Percentiles rank a stretch among this genome's conserved stretches.
phyloP scores from a whole-genome alignment of 2,113 vertebrate species.

The Vanacampus margaritifer region DNA sequence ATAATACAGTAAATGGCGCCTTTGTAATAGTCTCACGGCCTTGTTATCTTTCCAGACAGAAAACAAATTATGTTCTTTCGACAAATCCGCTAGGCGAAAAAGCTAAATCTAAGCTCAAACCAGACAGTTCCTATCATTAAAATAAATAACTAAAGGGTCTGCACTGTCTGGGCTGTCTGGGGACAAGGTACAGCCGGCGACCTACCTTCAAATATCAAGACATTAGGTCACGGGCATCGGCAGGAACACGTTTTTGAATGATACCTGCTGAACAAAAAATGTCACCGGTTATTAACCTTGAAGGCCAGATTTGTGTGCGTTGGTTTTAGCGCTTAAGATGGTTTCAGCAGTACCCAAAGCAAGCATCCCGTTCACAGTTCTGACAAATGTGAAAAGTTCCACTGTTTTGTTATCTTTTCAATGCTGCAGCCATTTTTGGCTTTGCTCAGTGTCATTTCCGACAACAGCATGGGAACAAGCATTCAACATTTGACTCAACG shows the following conservation, averaged over 20 bases:
- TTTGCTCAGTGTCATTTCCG: slow-evolving; percentile 22
- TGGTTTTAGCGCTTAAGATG: too few relatives aligned
- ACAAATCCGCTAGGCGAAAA: background rate
- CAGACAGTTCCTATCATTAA: background rate
- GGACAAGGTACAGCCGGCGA: background rate
- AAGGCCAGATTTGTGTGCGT: too few relatives aligned
- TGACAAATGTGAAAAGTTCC: too few relatives aligned
- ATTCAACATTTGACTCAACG: slow-evolving; percentile 31
- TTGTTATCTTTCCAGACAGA: slow-evolving; percentile 30
- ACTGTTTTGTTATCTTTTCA: too few relatives aligned
- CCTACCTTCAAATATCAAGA: background rate
- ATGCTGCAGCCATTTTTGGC: slow-evolving; percentile 22
- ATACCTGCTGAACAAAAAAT: too few relatives aligned
- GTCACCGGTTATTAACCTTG: too few relatives aligned
- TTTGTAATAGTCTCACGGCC: slow-evolving; percentile 42
- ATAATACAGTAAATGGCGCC: slow-evolving; percentile 50
- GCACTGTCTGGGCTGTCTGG: background rate
- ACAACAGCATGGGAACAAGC: slow-evolving; percentile 25
- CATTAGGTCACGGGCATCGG: background rate
- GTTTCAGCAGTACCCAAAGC: too few relatives aligned
- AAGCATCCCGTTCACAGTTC: too few relatives aligned
- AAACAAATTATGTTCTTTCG: background rate
- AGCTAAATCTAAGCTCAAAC: background rate
- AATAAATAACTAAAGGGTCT: background rate
- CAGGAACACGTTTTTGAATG: background rate